Percentiles rank a stretch among this genome's conserved stretches.
phyloP scores from a whole-genome alignment of 2,113 vertebrate genomes.

The Cynopterus brachyotis region DNA sequence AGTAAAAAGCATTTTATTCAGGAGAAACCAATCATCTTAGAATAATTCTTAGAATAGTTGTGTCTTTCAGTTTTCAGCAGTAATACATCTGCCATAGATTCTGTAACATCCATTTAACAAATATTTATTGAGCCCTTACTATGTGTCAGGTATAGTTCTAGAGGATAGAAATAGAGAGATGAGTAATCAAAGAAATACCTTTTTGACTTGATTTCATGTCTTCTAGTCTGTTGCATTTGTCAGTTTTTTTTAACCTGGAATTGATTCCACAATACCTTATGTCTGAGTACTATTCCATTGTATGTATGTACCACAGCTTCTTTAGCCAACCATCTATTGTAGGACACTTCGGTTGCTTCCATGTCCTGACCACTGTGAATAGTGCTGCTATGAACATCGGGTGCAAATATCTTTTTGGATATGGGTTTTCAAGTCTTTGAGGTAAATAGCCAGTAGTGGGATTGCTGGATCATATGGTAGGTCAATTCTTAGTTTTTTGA shows the following conservation, averaged over 20 bases:
- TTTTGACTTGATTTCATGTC: background rate
- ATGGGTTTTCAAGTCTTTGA: too few species aligned
- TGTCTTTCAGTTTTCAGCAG: background rate
- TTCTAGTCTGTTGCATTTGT: background rate
- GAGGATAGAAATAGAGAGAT: background rate
- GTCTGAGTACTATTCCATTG: too few species aligned
- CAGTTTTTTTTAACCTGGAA: background rate
- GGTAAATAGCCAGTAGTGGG: too few species aligned
- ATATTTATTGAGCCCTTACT: background rate
- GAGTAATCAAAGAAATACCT: background rate
- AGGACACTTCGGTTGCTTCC: too few species aligned
- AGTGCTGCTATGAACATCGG: too few species aligned
- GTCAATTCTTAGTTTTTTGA: too few species aligned
- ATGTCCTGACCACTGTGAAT: too few species aligned
- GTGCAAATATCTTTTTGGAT: too few species aligned
- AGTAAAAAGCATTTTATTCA: background rate
- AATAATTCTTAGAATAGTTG: background rate
- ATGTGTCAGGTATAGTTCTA: background rate
- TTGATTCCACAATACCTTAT: background rate
- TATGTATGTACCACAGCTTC: too few species aligned
- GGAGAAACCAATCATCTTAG: background rate
- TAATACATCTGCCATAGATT: background rate
- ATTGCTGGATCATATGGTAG: too few species aligned
- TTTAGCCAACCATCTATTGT: too few species aligned
- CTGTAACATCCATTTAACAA: background rate